phyloP scores from a whole-genome alignment of 2,113 vertebrate genomes.

The Thalassarche chlororhynchos region DNA sequence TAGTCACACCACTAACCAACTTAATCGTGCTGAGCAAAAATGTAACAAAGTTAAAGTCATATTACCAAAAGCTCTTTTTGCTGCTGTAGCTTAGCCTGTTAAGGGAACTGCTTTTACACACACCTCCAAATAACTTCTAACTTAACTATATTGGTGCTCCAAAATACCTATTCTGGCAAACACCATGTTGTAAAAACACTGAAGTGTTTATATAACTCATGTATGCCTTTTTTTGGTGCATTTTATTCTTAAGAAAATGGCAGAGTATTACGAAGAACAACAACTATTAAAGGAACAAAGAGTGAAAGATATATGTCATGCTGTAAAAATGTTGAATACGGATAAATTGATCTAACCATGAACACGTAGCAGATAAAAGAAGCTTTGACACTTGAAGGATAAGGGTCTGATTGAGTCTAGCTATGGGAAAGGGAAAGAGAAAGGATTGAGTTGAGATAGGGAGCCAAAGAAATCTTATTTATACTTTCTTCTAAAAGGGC shows the following conservation, averaged over 20 bases:
- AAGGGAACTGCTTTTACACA: not conserved
- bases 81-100: not conserved
- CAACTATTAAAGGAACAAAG: not conserved
- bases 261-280: not conserved
- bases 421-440: not conserved
- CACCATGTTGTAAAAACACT: not conserved
- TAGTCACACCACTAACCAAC: not conserved
- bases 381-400: not conserved
- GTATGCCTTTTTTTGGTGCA: not conserved
- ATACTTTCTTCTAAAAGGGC: not conserved
- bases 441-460: not conserved
- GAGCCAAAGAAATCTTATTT: not conserved
- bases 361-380: not conserved
- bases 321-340: not conserved
- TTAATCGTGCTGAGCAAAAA: not conserved
- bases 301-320: not conserved
- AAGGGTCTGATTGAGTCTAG: not conserved
- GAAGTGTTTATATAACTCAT: not conserved
- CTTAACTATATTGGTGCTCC: not conserved
- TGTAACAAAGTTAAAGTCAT: not conserved
- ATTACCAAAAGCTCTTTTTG: not conserved
- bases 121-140: not conserved
- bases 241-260: not conserved
- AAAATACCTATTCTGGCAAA: not conserved
- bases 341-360: not conserved